Conservation (phyloP, 2,888 invertebrate species). For the Sericinus montela region DNA sequence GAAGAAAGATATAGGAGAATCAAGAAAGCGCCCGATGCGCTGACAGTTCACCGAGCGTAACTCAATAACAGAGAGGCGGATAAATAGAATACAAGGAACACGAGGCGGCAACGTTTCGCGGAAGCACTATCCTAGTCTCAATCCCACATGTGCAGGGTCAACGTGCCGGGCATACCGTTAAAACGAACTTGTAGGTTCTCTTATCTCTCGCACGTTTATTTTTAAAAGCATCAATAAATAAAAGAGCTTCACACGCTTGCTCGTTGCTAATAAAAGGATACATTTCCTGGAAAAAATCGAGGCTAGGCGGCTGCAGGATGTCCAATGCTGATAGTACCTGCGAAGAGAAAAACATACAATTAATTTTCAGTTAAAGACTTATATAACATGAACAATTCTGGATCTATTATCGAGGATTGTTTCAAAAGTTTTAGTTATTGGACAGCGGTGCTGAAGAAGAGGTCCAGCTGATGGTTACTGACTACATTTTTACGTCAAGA, state of each 20-base stretch:
- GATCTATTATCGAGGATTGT: no score
- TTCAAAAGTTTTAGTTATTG: no score
- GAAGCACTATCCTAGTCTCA: neutral
- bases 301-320: slow-evolving; percentile 98
- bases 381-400: no score
- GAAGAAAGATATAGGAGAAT: slow-evolving; percentile 41
- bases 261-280: slow-evolving; percentile 85
- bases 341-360: slow-evolving; percentile 45
- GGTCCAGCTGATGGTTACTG: no score
- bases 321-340: slow-evolving; percentile 99
- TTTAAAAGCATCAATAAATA: slow-evolving; percentile 9
- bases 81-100: slow-evolving; percentile 33
- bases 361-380: no score
- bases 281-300: slow-evolving; percentile 99
- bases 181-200: slow-evolving; percentile 26
- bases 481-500: no score
- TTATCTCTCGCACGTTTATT: slow-evolving; percentile 5
- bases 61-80: slow-evolving; percentile 36
- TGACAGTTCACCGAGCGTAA: slow-evolving; percentile 38
- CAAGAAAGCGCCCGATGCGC: slow-evolving; percentile 31
- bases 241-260: neutral
- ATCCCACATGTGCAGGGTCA: slow-evolving; percentile 38
- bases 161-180: slow-evolving; percentile 41
- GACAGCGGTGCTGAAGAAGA: no score
- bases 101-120: slow-evolving; percentile 25